Evolutionary conservation across 2,797 vertebrate species (phyloP).

Genomic region (Acanthurus tractus): DNA sequence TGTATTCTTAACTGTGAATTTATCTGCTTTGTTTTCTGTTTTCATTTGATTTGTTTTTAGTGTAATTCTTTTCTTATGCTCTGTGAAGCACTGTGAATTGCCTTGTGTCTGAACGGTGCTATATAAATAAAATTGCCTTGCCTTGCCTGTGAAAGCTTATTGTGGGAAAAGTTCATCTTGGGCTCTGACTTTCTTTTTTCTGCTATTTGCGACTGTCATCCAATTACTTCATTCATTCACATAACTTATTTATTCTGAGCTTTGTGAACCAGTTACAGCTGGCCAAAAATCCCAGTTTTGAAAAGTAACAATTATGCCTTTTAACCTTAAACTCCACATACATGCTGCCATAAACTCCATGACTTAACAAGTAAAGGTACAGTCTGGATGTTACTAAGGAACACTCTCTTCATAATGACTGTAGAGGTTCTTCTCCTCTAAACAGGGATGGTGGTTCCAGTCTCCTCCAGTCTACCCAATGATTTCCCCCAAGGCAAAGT

Average conservation of each 20-base stretch:
- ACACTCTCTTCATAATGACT: constrained; percentile 29
- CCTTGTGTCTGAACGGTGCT: too few species aligned
- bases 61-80: too few species aligned
- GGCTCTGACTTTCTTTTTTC: background rate
- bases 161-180: background rate
- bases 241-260: background rate
- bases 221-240: background rate
- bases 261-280: background rate
- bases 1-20: too few species aligned
- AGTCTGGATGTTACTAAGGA: constrained; percentile 28
- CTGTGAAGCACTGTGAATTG: too few species aligned
- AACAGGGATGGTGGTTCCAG: constrained; percentile 32
- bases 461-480: constrained; percentile 63
- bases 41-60: too few species aligned
- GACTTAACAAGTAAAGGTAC: constrained; percentile 31
- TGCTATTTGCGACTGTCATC: background rate
- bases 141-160: too few species aligned
- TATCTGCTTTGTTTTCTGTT: too few species aligned
- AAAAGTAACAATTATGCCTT: background rate
- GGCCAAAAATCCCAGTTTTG: background rate
- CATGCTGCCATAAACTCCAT: background rate
- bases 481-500: constrained; percentile 69
- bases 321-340: background rate
- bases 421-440: constrained; percentile 19
- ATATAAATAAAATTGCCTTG: too few species aligned